Evolutionary conservation across 1,140 invertebrate genomes (phyloP).

Genomic region (Pogonognathellus flavescens): DNA sequence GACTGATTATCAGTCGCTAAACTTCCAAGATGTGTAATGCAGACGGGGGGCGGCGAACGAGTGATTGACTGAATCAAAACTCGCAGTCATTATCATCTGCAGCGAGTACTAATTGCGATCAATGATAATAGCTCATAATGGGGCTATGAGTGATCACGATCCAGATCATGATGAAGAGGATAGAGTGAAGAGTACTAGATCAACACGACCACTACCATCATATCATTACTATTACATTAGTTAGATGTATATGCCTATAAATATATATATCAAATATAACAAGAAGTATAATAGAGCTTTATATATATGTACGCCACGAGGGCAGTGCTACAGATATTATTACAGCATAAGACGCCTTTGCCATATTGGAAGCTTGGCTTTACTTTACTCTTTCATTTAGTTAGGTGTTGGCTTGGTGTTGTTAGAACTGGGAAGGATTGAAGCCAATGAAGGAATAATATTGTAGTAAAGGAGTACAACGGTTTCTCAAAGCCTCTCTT

Average conservation of each 20-base stretch:
- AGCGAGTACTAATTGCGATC: slow-evolving; percentile 41
- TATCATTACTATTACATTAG: background rate
- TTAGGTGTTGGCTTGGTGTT: no score
- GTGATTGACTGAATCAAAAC: slow-evolving; percentile 46
- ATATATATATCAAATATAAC: no score
- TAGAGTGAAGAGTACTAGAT: background rate
- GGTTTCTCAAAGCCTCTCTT: no score
- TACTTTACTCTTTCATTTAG: no score
- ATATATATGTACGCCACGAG: no score
- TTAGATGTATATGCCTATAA: background rate
- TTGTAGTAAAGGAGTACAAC: no score
- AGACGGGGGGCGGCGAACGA: slow-evolving; percentile 27
- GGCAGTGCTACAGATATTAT: no score
- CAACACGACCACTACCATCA: slow-evolving; percentile 3
- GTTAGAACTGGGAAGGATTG: no score
- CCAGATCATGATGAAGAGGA: slow-evolving; percentile 27
- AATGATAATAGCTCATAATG: slow-evolving; percentile 45
- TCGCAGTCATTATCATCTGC: slow-evolving; percentile 41
- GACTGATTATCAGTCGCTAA: slow-evolving; percentile 25
- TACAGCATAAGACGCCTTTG: no score
- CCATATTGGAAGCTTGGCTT: no score
- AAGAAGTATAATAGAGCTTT: no score
- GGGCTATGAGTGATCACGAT: slow-evolving; percentile 45
- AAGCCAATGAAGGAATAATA: no score
- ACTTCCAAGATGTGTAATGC: background rate